A percentile compares a stretch with the other conserved stretches of the same genome.
These are phyloP conservation scores for Archips crataeganus DNA, from an alignment of 2,888 invertebrate genomes.

Conservation along the genomic window DNA sequence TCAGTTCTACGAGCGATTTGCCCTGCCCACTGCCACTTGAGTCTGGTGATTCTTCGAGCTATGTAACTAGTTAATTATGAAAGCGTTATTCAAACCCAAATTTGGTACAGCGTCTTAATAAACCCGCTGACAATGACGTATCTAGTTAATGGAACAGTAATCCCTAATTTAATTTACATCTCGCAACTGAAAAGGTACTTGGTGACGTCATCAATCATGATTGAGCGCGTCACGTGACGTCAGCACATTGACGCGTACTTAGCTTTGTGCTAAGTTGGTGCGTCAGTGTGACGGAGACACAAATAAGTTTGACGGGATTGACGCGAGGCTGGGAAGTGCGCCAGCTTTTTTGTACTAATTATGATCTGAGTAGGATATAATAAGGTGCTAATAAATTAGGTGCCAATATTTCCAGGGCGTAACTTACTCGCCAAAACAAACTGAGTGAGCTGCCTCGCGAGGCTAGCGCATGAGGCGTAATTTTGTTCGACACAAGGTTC, in stretches of 20 bases:
- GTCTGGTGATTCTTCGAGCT: too few relatives aligned
- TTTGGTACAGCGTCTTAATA: neutral
- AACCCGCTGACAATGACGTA: neutral
- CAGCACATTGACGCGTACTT: slow-evolving; percentile 21
- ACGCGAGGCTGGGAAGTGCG: neutral
- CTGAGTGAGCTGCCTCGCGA: too few relatives aligned
- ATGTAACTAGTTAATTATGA: too few relatives aligned
- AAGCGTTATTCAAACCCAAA: neutral
- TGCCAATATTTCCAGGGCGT: too few relatives aligned
- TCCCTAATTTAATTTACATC: slow-evolving; percentile 15
- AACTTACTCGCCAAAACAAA: too few relatives aligned
- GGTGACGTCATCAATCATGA: slow-evolving; percentile 20
- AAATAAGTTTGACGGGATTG: slow-evolving; percentile 2
- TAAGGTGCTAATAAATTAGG: too few relatives aligned
- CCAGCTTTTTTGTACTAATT: neutral
- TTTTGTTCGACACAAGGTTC: too few relatives aligned
- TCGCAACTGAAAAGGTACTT: neutral
- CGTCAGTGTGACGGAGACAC: neutral
- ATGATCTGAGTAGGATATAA: too few relatives aligned
- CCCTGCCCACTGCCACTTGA: too few relatives aligned
- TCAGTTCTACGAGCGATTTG: too few relatives aligned
- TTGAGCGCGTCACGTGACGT: slow-evolving; percentile 13
- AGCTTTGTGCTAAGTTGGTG: slow-evolving; percentile 7
- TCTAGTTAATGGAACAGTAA: slow-evolving; percentile 5
- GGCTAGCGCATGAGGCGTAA: too few relatives aligned